Base-by-base conservation (phyloP, 2,888 invertebrate species). In the Cyrtodaria siliqua region DNA sequence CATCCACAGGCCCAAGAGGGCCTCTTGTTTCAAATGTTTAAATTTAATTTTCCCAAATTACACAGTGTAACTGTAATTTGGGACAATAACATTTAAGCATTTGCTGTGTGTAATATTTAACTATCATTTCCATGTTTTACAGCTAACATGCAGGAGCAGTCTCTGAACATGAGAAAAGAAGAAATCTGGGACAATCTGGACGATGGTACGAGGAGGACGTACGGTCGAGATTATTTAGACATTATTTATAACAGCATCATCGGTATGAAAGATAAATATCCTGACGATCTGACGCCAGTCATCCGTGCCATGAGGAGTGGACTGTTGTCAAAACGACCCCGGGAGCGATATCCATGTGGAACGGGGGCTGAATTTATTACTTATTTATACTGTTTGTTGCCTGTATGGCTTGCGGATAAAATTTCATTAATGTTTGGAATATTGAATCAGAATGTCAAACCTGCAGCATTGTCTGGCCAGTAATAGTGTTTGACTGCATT, bases 241-340 rank as follows among this genome's bases (percentile, higher is more conserved):
- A 74, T 82, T 49, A 82, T 88, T 24, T 91, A 90, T 64, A 78
- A 80, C 42, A 87, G 86, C 38, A 82, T 90, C 23, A 77, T 86
- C 23, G 69, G 71, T 2, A 64, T 78, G 1, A 68, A 82, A n/a
- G 75, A 79, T 38, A 69, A 72, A 1, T 89, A 81, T 44, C 87
- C 91, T 0, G 82, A 83, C 29, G 92, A 92, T 63, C 82, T 92
- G 12, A 90, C 90, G 23, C 90, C 91, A 1, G 90, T 91, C 18
- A 86, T 89, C 9, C 82, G 90, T 12, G 91, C 90, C 14, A 88
- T 91, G 79, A 82, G 90, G 14, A 89, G 89, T 64, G 89, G 87
- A 12, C 82, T 92, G 27, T 79, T 92, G 18, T 91, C 92, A 27
- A 91, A 89, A 55, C 74, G 87, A 14, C 92, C 91, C 0, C 75